Evolutionary conservation across 2,113 vertebrate species (phyloP).

Genomic region (Ceyx cyanopectus): DNA sequence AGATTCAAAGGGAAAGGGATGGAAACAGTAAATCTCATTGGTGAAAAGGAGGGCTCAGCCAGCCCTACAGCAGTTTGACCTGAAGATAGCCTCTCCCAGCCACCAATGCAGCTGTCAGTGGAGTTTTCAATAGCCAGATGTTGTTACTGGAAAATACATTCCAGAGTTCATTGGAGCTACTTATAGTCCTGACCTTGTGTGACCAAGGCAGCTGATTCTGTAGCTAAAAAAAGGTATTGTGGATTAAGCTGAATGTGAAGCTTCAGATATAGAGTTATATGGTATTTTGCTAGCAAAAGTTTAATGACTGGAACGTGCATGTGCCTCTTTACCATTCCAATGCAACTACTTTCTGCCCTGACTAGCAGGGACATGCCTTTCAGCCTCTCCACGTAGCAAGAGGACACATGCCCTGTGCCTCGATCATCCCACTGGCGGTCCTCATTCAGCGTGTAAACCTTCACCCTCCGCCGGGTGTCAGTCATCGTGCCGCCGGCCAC

Average conservation of each 20-base stretch:
- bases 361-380: conserved; percentile 98
- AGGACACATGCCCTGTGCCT: conserved; percentile 98
- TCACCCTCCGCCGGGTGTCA: conserved; percentile 97
- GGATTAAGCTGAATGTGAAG: conserved; percentile 47
- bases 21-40: conserved; percentile 48
- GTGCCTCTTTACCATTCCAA: not conserved
- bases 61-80: conserved; percentile 76
- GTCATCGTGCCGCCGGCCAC: conserved; percentile 89
- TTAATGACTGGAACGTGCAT: not conserved
- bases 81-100: conserved; percentile 58
- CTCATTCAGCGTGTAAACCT: conserved; percentile 99
- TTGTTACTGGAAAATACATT: conserved; percentile 70
- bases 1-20: too few relatives aligned
- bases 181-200: conserved; percentile 63
- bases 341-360: conserved; percentile 66
- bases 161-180: conserved; percentile 65
- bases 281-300: not conserved
- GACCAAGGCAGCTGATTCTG: conserved; percentile 41
- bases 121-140: conserved; percentile 74
- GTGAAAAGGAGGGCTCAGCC: conserved; percentile 39
- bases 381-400: conserved; percentile 95
- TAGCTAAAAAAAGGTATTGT: conserved; percentile 57
- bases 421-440: conserved; percentile 99
- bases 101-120: conserved; percentile 64
- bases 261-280: conserved; percentile 38